phyloP scores from a whole-genome alignment of 2,888 invertebrate species.

The Dendrolimus houi region DNA sequence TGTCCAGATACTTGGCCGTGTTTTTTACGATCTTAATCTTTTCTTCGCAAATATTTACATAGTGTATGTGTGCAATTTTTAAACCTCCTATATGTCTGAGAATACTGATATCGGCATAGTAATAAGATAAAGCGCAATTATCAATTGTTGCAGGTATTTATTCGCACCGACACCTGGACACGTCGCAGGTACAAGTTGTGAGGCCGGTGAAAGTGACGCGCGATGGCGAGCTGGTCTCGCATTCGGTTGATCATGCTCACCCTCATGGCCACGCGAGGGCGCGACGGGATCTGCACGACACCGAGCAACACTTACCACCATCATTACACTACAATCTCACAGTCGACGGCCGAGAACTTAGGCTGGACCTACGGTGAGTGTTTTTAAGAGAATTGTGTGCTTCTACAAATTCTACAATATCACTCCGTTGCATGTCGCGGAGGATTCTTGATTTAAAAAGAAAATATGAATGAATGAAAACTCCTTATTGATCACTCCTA shows the following conservation, averaged over 20 bases:
- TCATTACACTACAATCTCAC: conserved; percentile 65
- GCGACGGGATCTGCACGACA: conserved; percentile 54
- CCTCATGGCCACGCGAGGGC: conserved; percentile 67
- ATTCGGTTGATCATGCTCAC: conserved; percentile 72
- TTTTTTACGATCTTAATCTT: not conserved
- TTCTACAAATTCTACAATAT: no score
- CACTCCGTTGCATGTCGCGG: no score
- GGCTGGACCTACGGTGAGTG: conserved; percentile 64
- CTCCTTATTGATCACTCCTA: no score
- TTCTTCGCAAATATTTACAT: conserved; percentile 2
- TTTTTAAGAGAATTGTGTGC: no score
- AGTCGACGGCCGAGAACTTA: conserved; percentile 55
- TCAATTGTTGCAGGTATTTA: conserved; percentile 54
- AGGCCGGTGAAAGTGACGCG: conserved; percentile 78
- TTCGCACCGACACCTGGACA: conserved; percentile 63
- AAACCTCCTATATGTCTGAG: no score
- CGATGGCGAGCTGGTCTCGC: conserved; percentile 75
- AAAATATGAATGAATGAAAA: no score
- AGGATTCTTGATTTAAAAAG: no score
- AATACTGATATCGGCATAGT: no score
- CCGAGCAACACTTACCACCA: conserved; percentile 47
- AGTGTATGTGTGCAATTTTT: not conserved
- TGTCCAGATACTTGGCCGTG: no score
- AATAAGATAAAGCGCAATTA: no score
- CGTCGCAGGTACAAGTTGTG: conserved; percentile 74